Evolutionary conservation across 2,113 vertebrate species (phyloP), one percentile per base, ranked within the genome.

Genomic region (Channa maculata): DNA sequence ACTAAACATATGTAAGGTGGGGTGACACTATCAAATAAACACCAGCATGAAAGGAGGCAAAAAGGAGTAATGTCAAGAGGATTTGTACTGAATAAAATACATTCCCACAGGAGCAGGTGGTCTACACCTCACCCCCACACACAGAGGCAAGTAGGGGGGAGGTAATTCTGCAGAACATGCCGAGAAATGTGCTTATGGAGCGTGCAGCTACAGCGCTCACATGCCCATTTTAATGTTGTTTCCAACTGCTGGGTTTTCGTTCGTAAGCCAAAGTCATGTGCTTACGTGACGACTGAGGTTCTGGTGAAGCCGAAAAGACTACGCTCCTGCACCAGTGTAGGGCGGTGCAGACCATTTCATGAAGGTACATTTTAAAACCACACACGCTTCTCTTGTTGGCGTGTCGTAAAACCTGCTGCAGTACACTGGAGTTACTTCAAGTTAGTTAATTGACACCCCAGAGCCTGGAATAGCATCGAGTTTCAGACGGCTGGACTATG

Each of bases 1-100:
- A 7, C 74, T 65, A 52, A 79, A 81, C 79, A 85, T 71, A 65
- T 73, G 75, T 75, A 53, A 65, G 55, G 49, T 62, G 77, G 59
- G 14, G 15, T 63, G 71, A 12, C 73, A 8, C 54, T 38, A 54
- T 45, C n/a, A n/a, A 82, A 67, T 57, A 64, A 66, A 82, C 6
- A 64, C 7, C 48, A 69, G 69, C 54, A 50, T 58, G 69, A 60
- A 72, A 53, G 39, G 60, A 49, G 38, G 53, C 57, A 60, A 38
- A 71, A 48, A 75, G 52, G 37, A 65, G 11, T 71, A 50, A 68
- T 4, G 77, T 76, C 41, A 60, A 13, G 67, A 71, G 66, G 65
- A 62, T 66, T 81, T 11, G 1, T 9, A 5, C 15, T 52, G 58
- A 76, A 70, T 79, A 61, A 59, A 72, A 65, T 8, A n/a, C 24